phyloP scores from a whole-genome alignment of 2,113 vertebrate genomes.

The Formicarius rufipectus region DNA sequence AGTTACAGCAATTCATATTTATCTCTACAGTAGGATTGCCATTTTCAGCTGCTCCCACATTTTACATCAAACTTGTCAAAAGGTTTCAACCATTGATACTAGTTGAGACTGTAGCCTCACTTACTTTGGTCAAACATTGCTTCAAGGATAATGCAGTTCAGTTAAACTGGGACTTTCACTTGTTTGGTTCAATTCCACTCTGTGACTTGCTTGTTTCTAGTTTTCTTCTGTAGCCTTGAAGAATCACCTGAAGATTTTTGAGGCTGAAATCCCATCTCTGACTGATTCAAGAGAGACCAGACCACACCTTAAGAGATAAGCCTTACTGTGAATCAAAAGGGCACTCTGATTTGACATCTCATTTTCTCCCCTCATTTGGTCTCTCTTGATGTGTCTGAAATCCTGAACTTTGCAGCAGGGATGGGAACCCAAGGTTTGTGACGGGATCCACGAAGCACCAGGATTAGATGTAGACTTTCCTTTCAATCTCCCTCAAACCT shows the following conservation, averaged over 20 bases:
- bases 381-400: not conserved
- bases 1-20: not conserved
- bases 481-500: not conserved
- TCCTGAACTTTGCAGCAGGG: not conserved
- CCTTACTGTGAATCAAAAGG: not conserved
- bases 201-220: not conserved
- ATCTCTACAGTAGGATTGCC: not conserved
- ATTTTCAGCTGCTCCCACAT: not conserved
- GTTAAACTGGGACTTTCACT: not conserved
- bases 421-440: rapidly evolving
- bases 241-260: not conserved
- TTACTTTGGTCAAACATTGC: not conserved
- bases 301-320: not conserved
- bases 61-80: not conserved
- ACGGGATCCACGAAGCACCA: not conserved
- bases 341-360: not conserved
- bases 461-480: not conserved
- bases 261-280: not conserved
- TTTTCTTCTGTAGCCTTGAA: not conserved
- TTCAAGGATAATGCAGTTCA: not conserved
- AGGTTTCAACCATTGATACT: not conserved
- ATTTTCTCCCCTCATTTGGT: not conserved
- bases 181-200: not conserved
- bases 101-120: not conserved
- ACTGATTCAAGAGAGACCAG: not conserved